Evolutionary conservation across 2,113 vertebrate species (phyloP).

Genomic region (Apteryx mantelli): DNA sequence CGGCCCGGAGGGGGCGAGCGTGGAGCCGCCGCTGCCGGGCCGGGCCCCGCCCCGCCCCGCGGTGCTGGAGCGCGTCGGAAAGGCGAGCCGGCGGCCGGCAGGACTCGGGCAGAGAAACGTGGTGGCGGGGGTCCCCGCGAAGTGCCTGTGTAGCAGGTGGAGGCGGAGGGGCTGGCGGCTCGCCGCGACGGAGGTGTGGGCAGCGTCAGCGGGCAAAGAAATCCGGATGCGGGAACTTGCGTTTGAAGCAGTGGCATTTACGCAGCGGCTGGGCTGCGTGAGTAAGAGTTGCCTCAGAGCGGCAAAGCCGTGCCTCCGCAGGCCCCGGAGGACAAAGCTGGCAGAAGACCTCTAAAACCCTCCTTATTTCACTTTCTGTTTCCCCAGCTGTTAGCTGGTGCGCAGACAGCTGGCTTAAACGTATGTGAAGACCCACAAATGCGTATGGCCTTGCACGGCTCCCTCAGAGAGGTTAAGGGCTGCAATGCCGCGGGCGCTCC

Average conservation of each 20-base stretch:
- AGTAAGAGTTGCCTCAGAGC: neutral
- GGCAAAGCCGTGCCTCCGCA: neutral
- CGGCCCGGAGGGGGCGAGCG: too few relatives aligned
- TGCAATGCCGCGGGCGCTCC: neutral
- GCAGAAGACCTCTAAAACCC: neutral
- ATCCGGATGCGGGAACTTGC: neutral
- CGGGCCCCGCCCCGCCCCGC: neutral
- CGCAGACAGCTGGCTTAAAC: neutral
- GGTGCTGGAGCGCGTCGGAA: too few relatives aligned
- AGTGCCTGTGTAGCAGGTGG: neutral
- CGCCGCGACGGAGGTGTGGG: too few relatives aligned
- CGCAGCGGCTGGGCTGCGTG: neutral
- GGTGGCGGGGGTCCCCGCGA: too few relatives aligned
- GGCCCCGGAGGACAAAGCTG: neutral
- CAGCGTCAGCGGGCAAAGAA: neutral
- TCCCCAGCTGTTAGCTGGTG: neutral
- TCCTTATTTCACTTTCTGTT: neutral
- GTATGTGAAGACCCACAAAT: neutral
- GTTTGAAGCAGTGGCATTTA: neutral
- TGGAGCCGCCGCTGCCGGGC: too few relatives aligned
- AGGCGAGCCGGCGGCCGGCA: too few relatives aligned
- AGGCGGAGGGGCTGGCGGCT: neutral
- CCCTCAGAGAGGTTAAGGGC: neutral
- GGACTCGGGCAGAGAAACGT: too few relatives aligned
- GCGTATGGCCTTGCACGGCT: rapidly evolving